Conservation (phyloP, 2,113 vertebrate genomes). For the Lepisosteus oculatus region DNA sequence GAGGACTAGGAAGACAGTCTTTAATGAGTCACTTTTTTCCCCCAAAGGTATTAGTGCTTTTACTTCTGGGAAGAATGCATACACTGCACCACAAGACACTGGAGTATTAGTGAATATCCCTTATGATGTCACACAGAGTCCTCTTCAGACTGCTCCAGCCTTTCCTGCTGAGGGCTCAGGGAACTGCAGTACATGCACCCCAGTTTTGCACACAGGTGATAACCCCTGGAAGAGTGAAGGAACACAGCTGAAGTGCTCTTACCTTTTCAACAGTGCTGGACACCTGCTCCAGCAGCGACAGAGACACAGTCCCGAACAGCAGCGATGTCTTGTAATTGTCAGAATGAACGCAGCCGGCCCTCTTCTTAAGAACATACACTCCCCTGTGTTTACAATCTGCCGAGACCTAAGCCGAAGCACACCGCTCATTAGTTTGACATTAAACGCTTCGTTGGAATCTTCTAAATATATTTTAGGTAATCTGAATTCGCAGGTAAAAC, state of each 20-base stretch:
- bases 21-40: too few species aligned
- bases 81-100: too few species aligned
- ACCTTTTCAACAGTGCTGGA: conserved; percentile 53
- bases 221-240: too few species aligned
- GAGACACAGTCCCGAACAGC: conserved; percentile 49
- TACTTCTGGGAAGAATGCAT: too few species aligned
- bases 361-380: conserved; percentile 56
- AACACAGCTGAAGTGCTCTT: background rate
- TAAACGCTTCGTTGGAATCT: background rate
- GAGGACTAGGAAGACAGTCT: too few species aligned
- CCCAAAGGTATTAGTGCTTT: too few species aligned
- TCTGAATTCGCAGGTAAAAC: background rate
- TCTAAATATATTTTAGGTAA: background rate
- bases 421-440: background rate
- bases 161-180: too few species aligned
- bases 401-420: conserved; percentile 24
- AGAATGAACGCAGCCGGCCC: conserved; percentile 27
- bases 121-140: too few species aligned
- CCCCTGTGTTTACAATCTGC: conserved; percentile 32
- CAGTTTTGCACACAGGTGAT: too few species aligned
- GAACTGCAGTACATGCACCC: too few species aligned
- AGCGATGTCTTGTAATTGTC: conserved; percentile 53
- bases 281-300: conserved; percentile 38
- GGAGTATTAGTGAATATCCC: too few species aligned
- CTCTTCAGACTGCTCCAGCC: too few species aligned